phyloP scores from a whole-genome alignment of 2,888 invertebrate species.

The Dascillus cervinus region DNA sequence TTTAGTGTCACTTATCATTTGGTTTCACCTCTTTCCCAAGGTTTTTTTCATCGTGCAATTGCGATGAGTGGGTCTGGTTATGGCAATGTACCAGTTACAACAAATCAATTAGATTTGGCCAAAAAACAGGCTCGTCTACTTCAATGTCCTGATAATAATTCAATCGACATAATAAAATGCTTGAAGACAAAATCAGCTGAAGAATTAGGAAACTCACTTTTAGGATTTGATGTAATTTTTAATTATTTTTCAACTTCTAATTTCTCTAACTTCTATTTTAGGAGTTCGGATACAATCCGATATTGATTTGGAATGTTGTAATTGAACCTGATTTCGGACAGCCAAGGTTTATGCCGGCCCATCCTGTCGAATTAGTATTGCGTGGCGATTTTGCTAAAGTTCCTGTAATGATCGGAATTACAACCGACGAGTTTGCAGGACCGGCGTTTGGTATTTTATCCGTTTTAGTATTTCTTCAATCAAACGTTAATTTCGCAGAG shows the following conservation, averaged over 20 bases:
- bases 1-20: slow-evolving; percentile 44
- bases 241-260: too few relatives aligned
- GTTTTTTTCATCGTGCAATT: slow-evolving; percentile 62
- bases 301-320: slow-evolving; percentile 51
- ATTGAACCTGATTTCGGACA: slow-evolving; percentile 58
- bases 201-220: slow-evolving; percentile 45
- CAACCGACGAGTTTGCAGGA: slow-evolving; percentile 57
- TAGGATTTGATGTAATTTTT: slow-evolving; percentile 42
- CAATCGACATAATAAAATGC: slow-evolving; percentile 52
- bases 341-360: slow-evolving; percentile 52
- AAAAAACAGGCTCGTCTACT: slow-evolving; percentile 54
- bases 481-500: slow-evolving; percentile 34
- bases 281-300: slow-evolving; percentile 48
- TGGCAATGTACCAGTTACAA: slow-evolving; percentile 47
- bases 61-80: slow-evolving; percentile 58
- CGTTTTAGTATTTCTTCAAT: too few relatives aligned
- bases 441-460: slow-evolving; percentile 53
- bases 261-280: slow-evolving; percentile 20
- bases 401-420: slow-evolving; percentile 57
- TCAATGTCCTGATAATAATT: slow-evolving; percentile 49
- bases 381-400: slow-evolving; percentile 51
- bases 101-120: slow-evolving; percentile 50
- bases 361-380: slow-evolving; percentile 50
- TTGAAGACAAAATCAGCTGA: slow-evolving; percentile 47
- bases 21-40: slow-evolving; percentile 55